Evolutionary conservation across 2,113 vertebrate genomes (phyloP).

Genomic region (Anarrhichthys ocellatus): DNA sequence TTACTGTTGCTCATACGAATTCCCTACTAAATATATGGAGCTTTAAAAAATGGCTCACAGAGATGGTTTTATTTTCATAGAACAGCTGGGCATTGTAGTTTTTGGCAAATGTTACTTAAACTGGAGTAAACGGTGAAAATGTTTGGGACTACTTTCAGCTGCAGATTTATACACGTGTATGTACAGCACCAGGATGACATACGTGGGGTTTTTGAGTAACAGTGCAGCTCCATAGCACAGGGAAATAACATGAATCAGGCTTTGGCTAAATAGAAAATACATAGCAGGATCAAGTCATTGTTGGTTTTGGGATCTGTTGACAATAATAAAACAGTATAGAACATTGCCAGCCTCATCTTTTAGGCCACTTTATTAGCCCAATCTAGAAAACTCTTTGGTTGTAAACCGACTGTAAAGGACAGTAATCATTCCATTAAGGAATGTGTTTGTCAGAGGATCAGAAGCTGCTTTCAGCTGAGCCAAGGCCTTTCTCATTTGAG

Average conservation of each 20-base stretch:
- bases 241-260: not conserved
- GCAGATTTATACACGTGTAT: not conserved
- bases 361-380: not conserved
- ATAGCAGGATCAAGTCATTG: not conserved
- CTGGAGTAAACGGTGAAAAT: too few relatives aligned
- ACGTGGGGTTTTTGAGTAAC: not conserved
- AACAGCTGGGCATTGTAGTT: not conserved
- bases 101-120: too few relatives aligned
- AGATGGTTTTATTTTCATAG: not conserved
- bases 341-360: not conserved
- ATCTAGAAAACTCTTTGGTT: constrained; percentile 7
- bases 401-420: constrained; percentile 16
- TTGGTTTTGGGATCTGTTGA: constrained; percentile 4
- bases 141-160: too few relatives aligned
- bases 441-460: constrained; percentile 59
- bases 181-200: not conserved
- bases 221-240: not conserved
- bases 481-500: constrained; percentile 32
- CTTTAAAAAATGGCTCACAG: not conserved
- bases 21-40: not conserved
- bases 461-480: constrained; percentile 39
- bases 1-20: not conserved
- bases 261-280: not conserved
- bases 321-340: not conserved
- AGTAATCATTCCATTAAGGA: constrained; percentile 26